Conservation (phyloP, 92 coral and sea anemone species). For the Palythoa grandis region DNA sequence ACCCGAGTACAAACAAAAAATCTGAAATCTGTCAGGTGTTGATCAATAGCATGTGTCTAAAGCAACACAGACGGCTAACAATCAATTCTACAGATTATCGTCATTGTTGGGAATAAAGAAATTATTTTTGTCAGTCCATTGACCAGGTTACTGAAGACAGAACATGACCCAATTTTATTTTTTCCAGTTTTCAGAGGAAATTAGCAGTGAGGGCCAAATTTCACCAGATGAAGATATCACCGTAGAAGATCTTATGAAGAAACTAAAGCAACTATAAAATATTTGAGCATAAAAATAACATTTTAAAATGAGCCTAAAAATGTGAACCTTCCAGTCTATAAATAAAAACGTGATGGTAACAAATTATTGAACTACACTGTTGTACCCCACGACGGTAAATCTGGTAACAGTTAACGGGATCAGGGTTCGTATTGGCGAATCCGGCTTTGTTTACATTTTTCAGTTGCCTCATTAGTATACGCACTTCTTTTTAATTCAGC, state of each 20-base stretch:
- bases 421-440: too few relatives aligned
- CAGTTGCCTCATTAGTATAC: too few relatives aligned
- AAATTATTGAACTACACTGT: background rate
- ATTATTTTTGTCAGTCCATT: background rate
- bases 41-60: too few relatives aligned
- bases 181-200: conserved; percentile 90
- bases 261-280: conserved; percentile 76
- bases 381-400: background rate
- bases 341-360: background rate
- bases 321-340: background rate
- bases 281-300: background rate
- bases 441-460: too few relatives aligned
- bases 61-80: too few relatives aligned
- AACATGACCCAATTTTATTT: background rate
- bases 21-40: too few relatives aligned
- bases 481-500: too few relatives aligned
- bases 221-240: conserved; percentile 92
- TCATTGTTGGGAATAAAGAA: background rate
- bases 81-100: too few relatives aligned
- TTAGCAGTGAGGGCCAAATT: conserved; percentile 99
- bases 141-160: background rate
- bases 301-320: background rate
- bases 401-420: too few relatives aligned
- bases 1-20: too few relatives aligned
- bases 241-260: conserved; percentile 97